phyloP scores from a whole-genome alignment of 2,113 vertebrate genomes.

The Neotoma lepida region DNA sequence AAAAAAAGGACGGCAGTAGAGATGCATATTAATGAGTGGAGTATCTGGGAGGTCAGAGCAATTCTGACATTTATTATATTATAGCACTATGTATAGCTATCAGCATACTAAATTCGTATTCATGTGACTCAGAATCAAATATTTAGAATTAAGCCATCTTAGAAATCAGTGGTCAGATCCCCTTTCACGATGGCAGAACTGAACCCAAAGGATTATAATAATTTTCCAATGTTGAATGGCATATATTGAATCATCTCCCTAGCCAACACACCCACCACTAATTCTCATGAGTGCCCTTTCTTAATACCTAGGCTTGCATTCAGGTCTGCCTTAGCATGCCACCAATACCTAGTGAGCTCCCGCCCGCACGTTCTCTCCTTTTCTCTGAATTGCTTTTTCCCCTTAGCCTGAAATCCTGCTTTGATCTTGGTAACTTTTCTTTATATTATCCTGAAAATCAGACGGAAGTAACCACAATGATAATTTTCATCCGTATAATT shows the following conservation, averaged over 20 bases:
- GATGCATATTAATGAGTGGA: conserved; percentile 31
- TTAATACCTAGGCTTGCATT: background rate
- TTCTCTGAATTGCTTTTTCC: background rate
- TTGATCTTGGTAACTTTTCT: conserved; percentile 2
- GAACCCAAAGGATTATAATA: background rate
- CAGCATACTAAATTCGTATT: background rate
- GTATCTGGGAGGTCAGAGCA: background rate
- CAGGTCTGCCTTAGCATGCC: background rate
- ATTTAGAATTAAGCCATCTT: conserved; percentile 31
- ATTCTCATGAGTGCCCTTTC: background rate
- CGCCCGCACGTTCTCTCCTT: background rate
- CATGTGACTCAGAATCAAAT: conserved; percentile 23
- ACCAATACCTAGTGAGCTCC: background rate
- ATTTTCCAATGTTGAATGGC: background rate
- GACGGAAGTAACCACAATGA: conserved; percentile 9
- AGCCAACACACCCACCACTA: background rate
- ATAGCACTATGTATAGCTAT: background rate
- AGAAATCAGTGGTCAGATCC: background rate
- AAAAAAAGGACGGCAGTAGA: background rate
- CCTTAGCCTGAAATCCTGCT: conserved; percentile 10
- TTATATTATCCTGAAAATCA: conserved; percentile 9
- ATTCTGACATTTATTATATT: background rate
- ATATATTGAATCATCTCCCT: background rate
- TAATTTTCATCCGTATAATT: conserved; percentile 43
- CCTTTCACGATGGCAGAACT: background rate